Evolutionary conservation across 1,140 invertebrate species (phyloP), one percentile per base, ranked within the genome.

Genomic region (Brachionus rotundiformis): DNA sequence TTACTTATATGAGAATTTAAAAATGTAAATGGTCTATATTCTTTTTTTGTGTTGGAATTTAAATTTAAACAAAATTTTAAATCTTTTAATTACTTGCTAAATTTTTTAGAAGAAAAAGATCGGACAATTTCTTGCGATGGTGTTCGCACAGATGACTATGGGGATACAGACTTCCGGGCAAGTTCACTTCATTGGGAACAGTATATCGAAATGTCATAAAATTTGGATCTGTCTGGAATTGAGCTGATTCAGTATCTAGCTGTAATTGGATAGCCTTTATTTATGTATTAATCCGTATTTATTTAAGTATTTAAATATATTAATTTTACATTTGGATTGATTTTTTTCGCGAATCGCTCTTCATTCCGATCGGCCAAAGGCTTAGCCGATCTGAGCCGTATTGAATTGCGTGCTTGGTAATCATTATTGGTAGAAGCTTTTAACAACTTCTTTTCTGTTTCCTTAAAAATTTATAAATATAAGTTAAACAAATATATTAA

Each of bases 171-270:
- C 13, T 79, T 36, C 31, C 47, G 0, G 76, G 76, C 19, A 59
- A 11, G 11, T 79, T 23, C 33, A 63, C 47, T 41, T 79, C 76
- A 41, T 63, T 79, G 10, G 76, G 76, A 19, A 79, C 47, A 3
- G 76, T 79, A 47, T 79, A 79, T 19, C 76, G 76, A 63, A 59
- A 79, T 19, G 76, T 79, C 76, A 59, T 33, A 23, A 79, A 79
- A 63, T 79, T 79, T 5, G 76, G 76, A 27, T 79, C 76, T 29
- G 47, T 29, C 23, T 79, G 76, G 31, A 29, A 36, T 29, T 79
- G 76, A 44, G 68, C 68, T 36, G 47, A 59, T 31, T 79, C 76
- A 1, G 76, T 79, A 33, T 79, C 76, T 16, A 79, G 47, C 23
- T 79, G 76, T 33, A 79, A 63, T 41, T 79, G 76, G 31, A 79